Percentiles rank a stretch among this genome's conserved stretches.
Conservation (phyloP, 2,888 invertebrate species). For the Brachyopa scutellaris region DNA sequence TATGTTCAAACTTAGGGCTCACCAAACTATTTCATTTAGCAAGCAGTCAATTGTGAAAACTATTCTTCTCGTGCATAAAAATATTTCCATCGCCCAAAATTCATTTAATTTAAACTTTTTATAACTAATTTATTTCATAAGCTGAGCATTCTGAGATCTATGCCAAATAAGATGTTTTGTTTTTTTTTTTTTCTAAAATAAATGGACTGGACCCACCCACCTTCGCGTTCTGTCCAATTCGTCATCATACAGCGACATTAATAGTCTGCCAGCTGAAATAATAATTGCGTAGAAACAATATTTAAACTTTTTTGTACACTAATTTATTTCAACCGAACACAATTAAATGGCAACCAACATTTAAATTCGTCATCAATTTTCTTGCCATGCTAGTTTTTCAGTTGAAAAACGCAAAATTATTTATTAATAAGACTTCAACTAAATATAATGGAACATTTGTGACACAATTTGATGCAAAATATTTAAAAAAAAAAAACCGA, state of each 20-base stretch:
- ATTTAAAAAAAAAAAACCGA: neutral
- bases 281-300: neutral
- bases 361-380: neutral
- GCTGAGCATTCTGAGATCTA: neutral
- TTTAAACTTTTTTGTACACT: neutral
- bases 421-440: neutral
- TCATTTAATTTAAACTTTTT: too few species aligned
- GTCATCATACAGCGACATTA: neutral
- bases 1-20: too few species aligned
- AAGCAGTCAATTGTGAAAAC: too few species aligned
- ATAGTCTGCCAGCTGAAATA: neutral
- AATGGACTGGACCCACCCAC: slow-evolving; percentile 9
- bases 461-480: neutral
- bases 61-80: too few species aligned
- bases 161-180: slow-evolving; percentile 12
- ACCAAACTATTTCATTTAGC: too few species aligned
- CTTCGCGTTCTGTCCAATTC: neutral
- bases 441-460: neutral
- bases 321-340: neutral
- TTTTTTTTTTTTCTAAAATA: neutral
- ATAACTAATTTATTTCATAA: neutral
- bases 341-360: neutral
- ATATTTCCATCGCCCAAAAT: too few species aligned
- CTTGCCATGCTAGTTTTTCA: neutral
- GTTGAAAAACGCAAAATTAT: neutral